phyloP scores from a whole-genome alignment of 2,797 vertebrate species.

The Silurus lanzhouensis region DNA sequence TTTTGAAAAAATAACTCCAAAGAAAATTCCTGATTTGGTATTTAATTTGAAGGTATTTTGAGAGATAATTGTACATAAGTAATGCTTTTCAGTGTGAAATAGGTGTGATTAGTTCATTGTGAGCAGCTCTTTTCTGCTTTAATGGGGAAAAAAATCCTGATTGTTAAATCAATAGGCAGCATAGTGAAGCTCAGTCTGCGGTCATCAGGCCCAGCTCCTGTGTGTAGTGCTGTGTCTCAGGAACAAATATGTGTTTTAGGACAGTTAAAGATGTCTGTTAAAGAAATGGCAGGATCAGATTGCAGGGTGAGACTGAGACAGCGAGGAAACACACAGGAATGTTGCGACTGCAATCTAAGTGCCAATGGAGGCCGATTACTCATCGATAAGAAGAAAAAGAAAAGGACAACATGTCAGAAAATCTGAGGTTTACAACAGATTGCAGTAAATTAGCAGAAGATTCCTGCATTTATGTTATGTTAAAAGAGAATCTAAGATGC shows the following conservation, averaged over 20 bases:
- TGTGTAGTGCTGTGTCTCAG: slow-evolving; percentile 33
- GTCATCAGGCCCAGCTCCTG: background rate
- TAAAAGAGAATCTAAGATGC: no score
- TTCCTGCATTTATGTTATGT: background rate
- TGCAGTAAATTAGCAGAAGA: no score
- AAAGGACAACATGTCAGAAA: background rate
- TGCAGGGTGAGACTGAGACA: slow-evolving; percentile 12
- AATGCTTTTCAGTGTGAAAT: no score
- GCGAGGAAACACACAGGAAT: background rate
- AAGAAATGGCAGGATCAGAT: slow-evolving; percentile 20
- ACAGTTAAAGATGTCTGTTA: slow-evolving; percentile 42
- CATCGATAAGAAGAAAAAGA: background rate
- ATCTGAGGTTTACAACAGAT: background rate
- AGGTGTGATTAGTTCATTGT: background rate
- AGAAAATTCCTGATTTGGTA: no score
- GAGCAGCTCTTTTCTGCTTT: slow-evolving; percentile 11
- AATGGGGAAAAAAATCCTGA: slow-evolving; percentile 30
- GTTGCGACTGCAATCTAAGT: background rate
- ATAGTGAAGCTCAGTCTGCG: slow-evolving; percentile 30
- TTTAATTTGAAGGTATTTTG: background rate
- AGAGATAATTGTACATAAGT: background rate
- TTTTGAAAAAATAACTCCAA: background rate
- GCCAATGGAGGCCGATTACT: background rate
- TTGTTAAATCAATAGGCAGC: slow-evolving; percentile 51
- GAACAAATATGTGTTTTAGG: slow-evolving; percentile 26